A percentile compares a stretch with the other conserved stretches of the same genome.
Conservation (phyloP, 2,797 vertebrate genomes). For the Strix occidentalis region DNA sequence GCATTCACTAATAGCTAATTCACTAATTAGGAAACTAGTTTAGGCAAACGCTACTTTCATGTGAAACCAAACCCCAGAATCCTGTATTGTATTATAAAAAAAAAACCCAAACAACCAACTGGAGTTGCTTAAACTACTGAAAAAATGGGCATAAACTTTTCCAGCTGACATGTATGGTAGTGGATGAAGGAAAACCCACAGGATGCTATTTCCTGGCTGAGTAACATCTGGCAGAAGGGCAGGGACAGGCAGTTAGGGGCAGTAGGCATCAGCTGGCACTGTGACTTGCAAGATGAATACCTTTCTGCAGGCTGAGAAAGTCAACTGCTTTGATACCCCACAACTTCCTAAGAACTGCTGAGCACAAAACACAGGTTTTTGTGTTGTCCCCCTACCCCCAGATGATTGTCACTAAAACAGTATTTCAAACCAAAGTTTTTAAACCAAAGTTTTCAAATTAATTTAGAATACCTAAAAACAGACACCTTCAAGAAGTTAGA, state of each 20-base stretch:
- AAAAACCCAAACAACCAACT: neutral
- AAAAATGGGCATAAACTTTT: neutral
- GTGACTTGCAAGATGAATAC: neutral
- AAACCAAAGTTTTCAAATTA: neutral
- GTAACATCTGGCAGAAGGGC: neutral
- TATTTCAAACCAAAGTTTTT: neutral
- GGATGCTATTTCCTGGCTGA: neutral
- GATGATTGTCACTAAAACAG: neutral
- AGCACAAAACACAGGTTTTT: neutral
- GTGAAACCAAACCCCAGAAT: neutral
- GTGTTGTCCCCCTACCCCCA: too few species aligned
- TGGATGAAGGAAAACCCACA: neutral
- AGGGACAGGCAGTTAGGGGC: neutral
- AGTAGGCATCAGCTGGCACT: neutral
- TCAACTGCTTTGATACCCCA: neutral
- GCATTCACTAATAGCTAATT: neutral
- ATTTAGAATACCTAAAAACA: neutral
- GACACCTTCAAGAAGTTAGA: neutral
- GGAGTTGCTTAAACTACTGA: neutral
- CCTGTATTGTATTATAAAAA: accelerated
- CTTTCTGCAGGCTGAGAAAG: neutral
- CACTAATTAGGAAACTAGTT: neutral
- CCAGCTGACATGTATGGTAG: neutral
- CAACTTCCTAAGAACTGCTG: neutral
- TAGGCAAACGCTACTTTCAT: neutral